Conservation (phyloP, 2,113 vertebrate genomes). For the zebrafish (Danio rerio) region GRCz12tu NC_133185.1:37947001-37947500, state of each 20-base stretch:
- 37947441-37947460: slow-evolving; percentile 73
- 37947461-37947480: slow-evolving; percentile 73
- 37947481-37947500: slow-evolving; percentile 85
- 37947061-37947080: no score
- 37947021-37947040: no score
- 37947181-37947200: neutral
- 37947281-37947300: slow-evolving; percentile 66
- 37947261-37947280: slow-evolving; percentile 76
- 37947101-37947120: no score
- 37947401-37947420: slow-evolving; percentile 71
- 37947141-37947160: no score
- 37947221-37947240: neutral
- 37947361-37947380: slow-evolving; percentile 78
- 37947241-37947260: slow-evolving; percentile 78
- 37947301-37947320: slow-evolving; percentile 80
- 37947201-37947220: neutral
- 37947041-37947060: no score
- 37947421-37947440: slow-evolving; percentile 84
- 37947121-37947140: no score
- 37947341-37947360: slow-evolving; percentile 72
- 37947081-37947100: no score
- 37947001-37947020: no score
- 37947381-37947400: slow-evolving; percentile 70
- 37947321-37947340: slow-evolving; percentile 91
- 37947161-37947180: no score